These are phyloP conservation scores for Tenthredo livida DNA, from an alignment of 2,888 invertebrate species.

Conservation along the genomic window DNA sequence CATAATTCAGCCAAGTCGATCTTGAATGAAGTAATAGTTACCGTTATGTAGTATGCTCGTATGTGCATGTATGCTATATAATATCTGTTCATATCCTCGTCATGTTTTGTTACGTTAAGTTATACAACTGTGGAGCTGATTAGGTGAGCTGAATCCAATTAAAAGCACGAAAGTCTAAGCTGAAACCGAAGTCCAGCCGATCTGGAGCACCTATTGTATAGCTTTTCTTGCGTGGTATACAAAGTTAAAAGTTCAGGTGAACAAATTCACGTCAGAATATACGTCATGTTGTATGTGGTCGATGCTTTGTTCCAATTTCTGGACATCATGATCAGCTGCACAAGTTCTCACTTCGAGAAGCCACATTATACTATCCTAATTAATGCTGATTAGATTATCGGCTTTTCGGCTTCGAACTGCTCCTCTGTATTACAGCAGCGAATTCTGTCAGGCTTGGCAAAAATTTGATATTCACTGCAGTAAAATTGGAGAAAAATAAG, in stretches of 20 bases:
- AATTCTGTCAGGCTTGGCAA: neutral
- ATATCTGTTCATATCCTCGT: neutral
- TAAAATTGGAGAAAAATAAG: neutral
- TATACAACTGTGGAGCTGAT: neutral
- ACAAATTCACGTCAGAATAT: neutral
- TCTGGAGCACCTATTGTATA: neutral
- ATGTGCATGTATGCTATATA: neutral
- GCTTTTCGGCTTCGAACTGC: neutral
- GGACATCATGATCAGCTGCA: neutral
- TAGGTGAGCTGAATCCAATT: neutral
- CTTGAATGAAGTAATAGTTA: conserved; percentile 68
- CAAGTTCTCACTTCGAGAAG: neutral
- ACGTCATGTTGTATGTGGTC: neutral
- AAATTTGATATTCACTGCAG: neutral
- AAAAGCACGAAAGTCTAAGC: neutral
- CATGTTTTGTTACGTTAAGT: neutral
- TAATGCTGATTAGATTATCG: conserved; percentile 7
- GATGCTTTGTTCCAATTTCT: neutral
- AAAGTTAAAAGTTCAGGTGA: neutral
- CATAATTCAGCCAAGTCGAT: conserved; percentile 75
- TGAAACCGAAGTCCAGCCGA: neutral
- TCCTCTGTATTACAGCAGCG: neutral
- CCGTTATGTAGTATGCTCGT: neutral
- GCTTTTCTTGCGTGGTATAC: neutral
- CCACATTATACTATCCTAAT: neutral